Percentiles rank a stretch among this genome's conserved stretches.
Conservation (phyloP, 2,888 invertebrate species). For the Andrena minutula region DNA sequence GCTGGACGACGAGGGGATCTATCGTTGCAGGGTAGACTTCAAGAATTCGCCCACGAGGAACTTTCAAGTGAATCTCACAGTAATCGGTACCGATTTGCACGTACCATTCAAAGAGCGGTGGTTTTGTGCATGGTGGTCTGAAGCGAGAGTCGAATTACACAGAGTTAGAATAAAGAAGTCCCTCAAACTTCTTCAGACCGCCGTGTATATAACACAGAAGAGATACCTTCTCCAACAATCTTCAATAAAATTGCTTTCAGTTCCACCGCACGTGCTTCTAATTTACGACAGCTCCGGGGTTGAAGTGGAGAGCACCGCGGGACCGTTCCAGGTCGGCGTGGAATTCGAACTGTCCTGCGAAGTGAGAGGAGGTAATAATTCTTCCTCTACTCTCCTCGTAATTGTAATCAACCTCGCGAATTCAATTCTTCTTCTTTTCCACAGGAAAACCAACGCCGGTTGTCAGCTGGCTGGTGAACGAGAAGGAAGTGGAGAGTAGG, state of each 20-base stretch:
- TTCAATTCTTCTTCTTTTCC: conserved; percentile 26
- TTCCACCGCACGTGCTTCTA: conserved; percentile 85
- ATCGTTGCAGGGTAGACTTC: conserved; percentile 87
- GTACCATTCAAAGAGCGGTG: not conserved
- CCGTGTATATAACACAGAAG: not conserved
- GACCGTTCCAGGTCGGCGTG: conserved; percentile 85
- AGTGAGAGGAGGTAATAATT: conserved; percentile 85
- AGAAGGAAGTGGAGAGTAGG: conserved; percentile 86
- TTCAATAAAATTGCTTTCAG: conserved; percentile 72
- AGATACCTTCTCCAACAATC: not conserved
- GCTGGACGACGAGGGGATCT: conserved; percentile 84
- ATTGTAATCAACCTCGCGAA: not conserved
- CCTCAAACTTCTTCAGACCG: not conserved
- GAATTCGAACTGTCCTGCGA: conserved; percentile 85
- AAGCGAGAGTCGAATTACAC: not conserved
- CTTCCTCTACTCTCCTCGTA: not conserved
- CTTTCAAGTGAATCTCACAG: conserved; percentile 86
- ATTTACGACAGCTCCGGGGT: conserved; percentile 84
- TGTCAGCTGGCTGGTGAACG: conserved; percentile 92
- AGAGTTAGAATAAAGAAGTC: not conserved
- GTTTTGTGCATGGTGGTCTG: not conserved
- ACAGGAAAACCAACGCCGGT: conserved; percentile 93
- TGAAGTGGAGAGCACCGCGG: conserved; percentile 85
- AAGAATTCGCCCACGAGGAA: conserved; percentile 86
- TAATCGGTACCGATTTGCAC: conserved; percentile 83